Conservation (phyloP, 1,140 invertebrate genomes). For the Drosophila oshimai region DNA sequence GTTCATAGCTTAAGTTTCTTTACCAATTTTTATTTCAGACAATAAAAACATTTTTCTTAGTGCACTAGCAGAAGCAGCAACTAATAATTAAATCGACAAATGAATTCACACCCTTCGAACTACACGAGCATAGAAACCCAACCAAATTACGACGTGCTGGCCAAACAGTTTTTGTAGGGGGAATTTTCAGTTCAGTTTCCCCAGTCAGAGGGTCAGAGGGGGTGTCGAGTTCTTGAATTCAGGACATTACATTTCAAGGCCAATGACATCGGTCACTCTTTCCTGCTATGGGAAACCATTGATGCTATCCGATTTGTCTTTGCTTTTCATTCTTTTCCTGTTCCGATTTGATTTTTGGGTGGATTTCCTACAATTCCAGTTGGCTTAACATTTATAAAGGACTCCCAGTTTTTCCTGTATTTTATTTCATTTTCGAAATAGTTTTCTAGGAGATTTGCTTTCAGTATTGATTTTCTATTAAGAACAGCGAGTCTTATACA, state of each 20-base stretch:
- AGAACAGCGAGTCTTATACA: too few species aligned
- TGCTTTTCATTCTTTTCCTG: neutral
- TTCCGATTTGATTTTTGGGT: neutral
- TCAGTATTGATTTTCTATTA: too few species aligned
- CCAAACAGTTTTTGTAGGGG: slow-evolving; percentile 24
- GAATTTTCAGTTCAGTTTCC: slow-evolving; percentile 3
- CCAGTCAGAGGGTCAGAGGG: neutral
- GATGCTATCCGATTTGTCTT: slow-evolving; percentile 25
- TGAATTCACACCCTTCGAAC: slow-evolving; percentile 59
- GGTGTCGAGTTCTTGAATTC: slow-evolving; percentile 4
- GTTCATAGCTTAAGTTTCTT: too few species aligned
- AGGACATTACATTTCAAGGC: slow-evolving; percentile 47
- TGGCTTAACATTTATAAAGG: neutral
- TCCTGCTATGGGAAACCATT: slow-evolving; percentile 33
- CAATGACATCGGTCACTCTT: slow-evolving; percentile 41
- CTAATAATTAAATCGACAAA: slow-evolving; percentile 77
- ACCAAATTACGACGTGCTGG: slow-evolving; percentile 28
- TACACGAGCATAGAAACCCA: neutral
- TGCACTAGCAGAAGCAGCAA: slow-evolving; percentile 23
- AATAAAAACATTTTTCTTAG: neutral
- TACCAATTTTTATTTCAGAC: neutral
- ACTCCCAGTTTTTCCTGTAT: neutral
- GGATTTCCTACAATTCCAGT: neutral
- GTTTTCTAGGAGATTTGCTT: neutral
- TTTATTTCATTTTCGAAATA: neutral